A percentile compares a stretch with the other conserved stretches of the same genome.
These are phyloP conservation scores for Brenthis hecate DNA, from an alignment of 2,888 invertebrate genomes.

Conservation along the genomic window DNA sequence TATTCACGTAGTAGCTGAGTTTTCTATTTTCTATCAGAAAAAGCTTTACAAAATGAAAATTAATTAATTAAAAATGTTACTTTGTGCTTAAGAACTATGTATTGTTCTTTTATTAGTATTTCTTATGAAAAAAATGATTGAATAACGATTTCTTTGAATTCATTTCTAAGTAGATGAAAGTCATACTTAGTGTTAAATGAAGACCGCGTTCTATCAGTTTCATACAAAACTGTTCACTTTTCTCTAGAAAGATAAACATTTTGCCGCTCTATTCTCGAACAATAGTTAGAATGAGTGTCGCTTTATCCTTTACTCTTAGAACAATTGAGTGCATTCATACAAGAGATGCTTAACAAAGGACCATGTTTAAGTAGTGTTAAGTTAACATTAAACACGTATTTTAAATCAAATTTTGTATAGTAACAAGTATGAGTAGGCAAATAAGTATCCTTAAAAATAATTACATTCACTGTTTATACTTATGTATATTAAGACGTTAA, in stretches of 20 bases:
- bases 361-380: conserved; percentile 31
- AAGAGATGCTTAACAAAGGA: conserved; percentile 42
- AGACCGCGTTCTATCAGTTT: conserved; percentile 29
- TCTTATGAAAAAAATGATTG: no score
- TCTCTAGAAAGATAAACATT: conserved; percentile 38
- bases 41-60: no score
- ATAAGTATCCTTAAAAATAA: no score
- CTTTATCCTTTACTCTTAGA: conserved; percentile 34
- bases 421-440: background rate
- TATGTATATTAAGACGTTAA: no score
- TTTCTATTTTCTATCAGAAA: background rate
- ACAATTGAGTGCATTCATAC: conserved; percentile 39
- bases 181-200: conserved; percentile 24
- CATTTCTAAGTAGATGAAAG: background rate
- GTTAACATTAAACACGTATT: conserved; percentile 32
- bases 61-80: no score
- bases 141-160: no score
- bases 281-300: conserved; percentile 37
- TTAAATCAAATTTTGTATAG: conserved; percentile 5
- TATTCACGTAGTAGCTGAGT: background rate
- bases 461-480: no score
- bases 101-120: no score
- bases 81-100: no score
- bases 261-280: conserved; percentile 31
- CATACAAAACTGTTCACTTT: conserved; percentile 36